Evolutionary conservation across 2,113 vertebrate genomes (phyloP), one percentile per base, ranked within the genome.

Genomic region (Micromys minutus): DNA sequence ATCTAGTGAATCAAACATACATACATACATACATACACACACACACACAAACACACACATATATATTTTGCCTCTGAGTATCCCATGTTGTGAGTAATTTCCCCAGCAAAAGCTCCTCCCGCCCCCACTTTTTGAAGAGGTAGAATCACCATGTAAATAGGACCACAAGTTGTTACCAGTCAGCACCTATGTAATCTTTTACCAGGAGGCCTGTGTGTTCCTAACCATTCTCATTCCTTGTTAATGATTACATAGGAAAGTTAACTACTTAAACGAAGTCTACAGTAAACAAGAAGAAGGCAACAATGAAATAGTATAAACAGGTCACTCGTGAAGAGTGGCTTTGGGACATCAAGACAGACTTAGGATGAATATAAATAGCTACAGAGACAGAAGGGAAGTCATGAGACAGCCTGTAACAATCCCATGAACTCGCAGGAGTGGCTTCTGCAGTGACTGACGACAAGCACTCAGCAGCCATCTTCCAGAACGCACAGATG

Each of bases 161-260:
- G 16, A 83, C 75, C 13, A 81, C 39, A 94, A 36, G 15, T 61
- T 67, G 3, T 88, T 29, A 74, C 52, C 15, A 81, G 57, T 79
- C 13, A 95, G 63, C 3, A 67, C 63, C 31, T 21, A 67, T 93
- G 29, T 75, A 50, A 74, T 83, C 50, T 75, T 95, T 83, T 89
- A 87, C 72, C 74, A 71, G 88, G 45, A 90, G 34, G 87, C 3
- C n/a, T 81, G 29, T 89, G 65, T 8, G 55, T 67, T 63, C 96
- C 87, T 74, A 19, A 72, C 74, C 11, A 19, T 89, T 94, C 61
- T 89, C 94, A 86, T 67, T 85, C 93, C 72, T 67, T 93, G 34
- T 89, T 94, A 96, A 88, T 71, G 47, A 90, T 39, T 88, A 90
- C 10, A 84, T 75, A 90, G 57, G 84, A 87, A 87, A 92, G 81